A percentile compares a stretch with the other conserved stretches of the same genome.
phyloP scores from a whole-genome alignment of 2,888 invertebrate species.

The Gastrophysa polygoni region DNA sequence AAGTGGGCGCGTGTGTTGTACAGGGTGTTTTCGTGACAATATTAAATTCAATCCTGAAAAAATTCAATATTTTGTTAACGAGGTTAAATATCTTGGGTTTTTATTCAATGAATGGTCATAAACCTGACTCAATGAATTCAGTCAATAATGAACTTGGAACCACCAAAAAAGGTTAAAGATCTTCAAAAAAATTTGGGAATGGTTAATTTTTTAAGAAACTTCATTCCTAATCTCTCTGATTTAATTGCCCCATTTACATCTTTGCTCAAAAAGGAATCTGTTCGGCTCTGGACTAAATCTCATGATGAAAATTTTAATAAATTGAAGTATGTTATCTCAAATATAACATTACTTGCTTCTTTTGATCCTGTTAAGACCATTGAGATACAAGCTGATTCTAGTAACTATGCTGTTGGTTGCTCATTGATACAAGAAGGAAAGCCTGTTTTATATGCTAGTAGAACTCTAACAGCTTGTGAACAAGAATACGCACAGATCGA shows the following conservation, averaged over 20 bases:
- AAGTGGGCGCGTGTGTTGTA: too few relatives aligned
- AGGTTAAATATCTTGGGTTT: constrained; percentile 29
- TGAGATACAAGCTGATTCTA: constrained; percentile 25
- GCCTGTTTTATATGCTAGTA: constrained; percentile 28
- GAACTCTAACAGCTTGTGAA: constrained; percentile 23
- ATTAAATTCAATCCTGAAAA: constrained; percentile 38
- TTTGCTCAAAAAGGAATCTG: constrained; percentile 16
- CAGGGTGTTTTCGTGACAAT: too few relatives aligned
- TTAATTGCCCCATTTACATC: constrained; percentile 17
- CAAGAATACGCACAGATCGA: constrained; percentile 36
- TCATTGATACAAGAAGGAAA: constrained; percentile 24
- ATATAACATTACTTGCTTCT: constrained; percentile 7
- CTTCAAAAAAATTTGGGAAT: constrained; percentile 24
- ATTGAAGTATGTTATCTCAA: background rate
- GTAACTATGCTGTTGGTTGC: constrained; percentile 28
- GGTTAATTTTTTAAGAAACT: constrained; percentile 27
- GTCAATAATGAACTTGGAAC: too few relatives aligned
- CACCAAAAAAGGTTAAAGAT: constrained; percentile 21
- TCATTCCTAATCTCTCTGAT: constrained; percentile 24
- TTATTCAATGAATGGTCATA: constrained; percentile 20
- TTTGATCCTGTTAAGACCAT: constrained; percentile 21
- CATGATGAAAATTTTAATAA: background rate
- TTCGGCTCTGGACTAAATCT: constrained; percentile 18
- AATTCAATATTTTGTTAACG: constrained; percentile 29
- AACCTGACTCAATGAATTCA: constrained; percentile 16